A percentile compares a stretch with the other conserved stretches of the same genome.
Evolutionary conservation across 1,140 invertebrate genomes (phyloP).

Genomic region (Oncopodura yosiiana): DNA sequence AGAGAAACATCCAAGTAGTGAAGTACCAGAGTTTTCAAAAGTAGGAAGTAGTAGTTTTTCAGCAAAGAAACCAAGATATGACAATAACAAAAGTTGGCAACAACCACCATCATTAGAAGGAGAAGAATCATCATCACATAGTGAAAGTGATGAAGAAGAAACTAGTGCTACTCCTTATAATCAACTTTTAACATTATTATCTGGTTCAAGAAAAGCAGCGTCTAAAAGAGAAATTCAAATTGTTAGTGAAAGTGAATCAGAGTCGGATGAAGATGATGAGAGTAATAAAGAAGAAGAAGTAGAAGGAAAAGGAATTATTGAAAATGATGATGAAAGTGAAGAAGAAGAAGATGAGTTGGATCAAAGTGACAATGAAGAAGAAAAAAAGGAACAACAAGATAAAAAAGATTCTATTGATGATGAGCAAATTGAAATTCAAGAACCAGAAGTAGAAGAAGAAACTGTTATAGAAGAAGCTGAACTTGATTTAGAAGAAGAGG

Average conservation of each 20-base stretch:
- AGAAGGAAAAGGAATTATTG: too few species aligned
- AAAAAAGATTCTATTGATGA: conserved; percentile 13
- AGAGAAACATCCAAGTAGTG: conserved; percentile 23
- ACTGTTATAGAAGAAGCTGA: conserved; percentile 34
- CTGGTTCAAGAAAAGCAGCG: neutral
- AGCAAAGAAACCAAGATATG: neutral
- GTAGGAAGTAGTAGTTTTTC: neutral
- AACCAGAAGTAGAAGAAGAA: conserved; percentile 37
- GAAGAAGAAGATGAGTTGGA: conserved; percentile 23
- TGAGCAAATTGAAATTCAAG: conserved; percentile 34
- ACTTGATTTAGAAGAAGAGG: conserved; percentile 18
- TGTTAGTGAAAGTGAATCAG: conserved; percentile 37
- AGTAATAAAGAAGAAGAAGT: conserved; percentile 17
- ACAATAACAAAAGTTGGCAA: neutral
- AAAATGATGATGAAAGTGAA: conserved; percentile 31
- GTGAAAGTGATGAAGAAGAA: conserved; percentile 15
- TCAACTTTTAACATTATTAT: conserved; percentile 17
- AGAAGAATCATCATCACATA: conserved; percentile 1
- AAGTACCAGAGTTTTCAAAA: conserved; percentile 3
- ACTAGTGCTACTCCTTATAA: conserved; percentile 21
- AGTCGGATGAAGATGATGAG: conserved; percentile 35
- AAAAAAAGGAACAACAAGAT: conserved; percentile 28
- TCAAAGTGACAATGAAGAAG: conserved; percentile 18
- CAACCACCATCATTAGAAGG: too few species aligned
- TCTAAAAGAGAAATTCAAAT: conserved; percentile 11